Percentiles rank a stretch among this genome's conserved stretches.
Evolutionary conservation across 2,797 vertebrate genomes (phyloP).

Genomic region (Notolepis coatsorum): DNA sequence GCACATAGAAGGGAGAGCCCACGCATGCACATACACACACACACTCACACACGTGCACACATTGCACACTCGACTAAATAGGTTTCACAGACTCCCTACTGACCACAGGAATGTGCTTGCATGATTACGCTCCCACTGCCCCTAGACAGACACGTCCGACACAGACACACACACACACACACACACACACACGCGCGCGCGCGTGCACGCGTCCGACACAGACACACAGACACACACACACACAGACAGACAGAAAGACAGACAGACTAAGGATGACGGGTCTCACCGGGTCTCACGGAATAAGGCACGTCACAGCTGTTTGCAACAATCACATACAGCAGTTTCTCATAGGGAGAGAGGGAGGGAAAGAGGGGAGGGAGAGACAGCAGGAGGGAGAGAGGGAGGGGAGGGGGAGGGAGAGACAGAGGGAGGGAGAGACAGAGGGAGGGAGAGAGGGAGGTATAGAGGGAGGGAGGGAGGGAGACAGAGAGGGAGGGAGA

Average conservation of each 20-base stretch:
- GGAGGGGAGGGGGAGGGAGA: neutral
- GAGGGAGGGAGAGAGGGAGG: too few species aligned
- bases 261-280: conserved; percentile 38
- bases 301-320: conserved; percentile 61
- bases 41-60: conserved; percentile 9
- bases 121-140: neutral
- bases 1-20: too few species aligned
- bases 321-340: conserved; percentile 45
- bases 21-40: conserved; percentile 37
- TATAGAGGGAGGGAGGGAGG: too few species aligned
- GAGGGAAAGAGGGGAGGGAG: conserved; percentile 3
- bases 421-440: neutral
- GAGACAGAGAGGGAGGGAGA: too few species aligned
- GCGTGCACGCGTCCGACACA: too few species aligned
- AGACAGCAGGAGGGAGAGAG: neutral
- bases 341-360: conserved; percentile 34
- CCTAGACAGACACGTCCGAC: neutral
- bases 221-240: conserved; percentile 23
- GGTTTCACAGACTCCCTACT: conserved; percentile 61
- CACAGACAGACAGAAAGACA: conserved; percentile 11
- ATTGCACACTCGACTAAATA: conserved; percentile 43
- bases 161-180: conserved; percentile 10
- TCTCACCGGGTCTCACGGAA: conserved; percentile 48
- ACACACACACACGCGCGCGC: conserved; percentile 28
- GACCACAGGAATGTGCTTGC: conserved; percentile 67